Evolutionary conservation across 1,140 invertebrate species (phyloP).

Genomic region (fruit fly (Drosophila melanogaster)): DNA sequence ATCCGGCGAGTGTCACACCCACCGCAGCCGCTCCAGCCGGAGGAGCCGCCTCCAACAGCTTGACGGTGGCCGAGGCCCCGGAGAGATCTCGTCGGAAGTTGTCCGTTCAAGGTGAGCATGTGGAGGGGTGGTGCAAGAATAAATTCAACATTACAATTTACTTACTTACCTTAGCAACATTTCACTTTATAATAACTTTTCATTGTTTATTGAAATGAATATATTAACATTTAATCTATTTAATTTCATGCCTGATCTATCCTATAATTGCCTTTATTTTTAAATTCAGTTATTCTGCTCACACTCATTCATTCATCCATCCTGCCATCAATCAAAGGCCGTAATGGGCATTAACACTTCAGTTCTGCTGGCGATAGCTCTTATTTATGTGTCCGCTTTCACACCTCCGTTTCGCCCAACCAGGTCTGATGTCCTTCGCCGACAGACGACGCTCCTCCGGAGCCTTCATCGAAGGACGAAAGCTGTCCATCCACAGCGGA

Average conservation of each 20-base stretch:
- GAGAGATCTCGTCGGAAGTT: conserved; percentile 72
- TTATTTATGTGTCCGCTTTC: conserved; percentile 42
- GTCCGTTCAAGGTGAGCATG: conserved; percentile 82
- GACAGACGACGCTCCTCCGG: conserved; percentile 82
- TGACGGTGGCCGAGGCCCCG: conserved; percentile 66
- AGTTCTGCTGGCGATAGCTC: conserved; percentile 9
- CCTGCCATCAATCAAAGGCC: conserved; percentile 32
- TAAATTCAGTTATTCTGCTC: not conserved
- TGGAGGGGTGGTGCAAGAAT: no score
- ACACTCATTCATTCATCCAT: not conserved
- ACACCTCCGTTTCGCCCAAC: not conserved
- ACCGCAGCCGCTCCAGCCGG: conserved; percentile 38
- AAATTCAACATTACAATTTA: no score
- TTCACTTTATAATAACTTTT: no score
- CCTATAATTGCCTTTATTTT: not conserved
- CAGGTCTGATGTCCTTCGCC: conserved; percentile 84
- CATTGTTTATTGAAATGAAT: no score
- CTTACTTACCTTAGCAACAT: no score
- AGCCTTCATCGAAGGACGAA: conserved; percentile 81
- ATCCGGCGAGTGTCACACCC: conserved; percentile 42
- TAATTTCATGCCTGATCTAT: not conserved
- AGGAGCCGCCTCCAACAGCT: conserved; percentile 53
- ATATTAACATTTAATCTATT: no score
- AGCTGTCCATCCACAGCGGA: conserved; percentile 81
- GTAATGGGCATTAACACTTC: conserved; percentile 31